A percentile compares a stretch with the other conserved stretches of the same genome.
Evolutionary conservation across 64 coral and sea anemone species (phyloP).

Genomic region (Stichodactyla helianthus): DNA sequence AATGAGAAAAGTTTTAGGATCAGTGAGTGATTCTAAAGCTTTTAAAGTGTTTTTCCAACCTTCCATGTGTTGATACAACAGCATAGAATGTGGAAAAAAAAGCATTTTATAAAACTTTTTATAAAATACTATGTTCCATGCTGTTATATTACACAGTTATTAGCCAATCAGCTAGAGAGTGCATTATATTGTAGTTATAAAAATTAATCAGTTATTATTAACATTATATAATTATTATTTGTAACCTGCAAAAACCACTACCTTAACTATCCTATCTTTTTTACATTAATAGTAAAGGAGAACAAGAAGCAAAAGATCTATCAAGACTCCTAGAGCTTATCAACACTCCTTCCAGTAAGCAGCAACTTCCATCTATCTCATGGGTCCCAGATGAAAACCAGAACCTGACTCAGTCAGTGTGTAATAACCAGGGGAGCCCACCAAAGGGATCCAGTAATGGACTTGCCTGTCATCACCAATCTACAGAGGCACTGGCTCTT

Average conservation of each 20-base stretch:
- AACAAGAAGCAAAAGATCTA: slow-evolving; percentile 77
- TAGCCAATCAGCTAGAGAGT: no score
- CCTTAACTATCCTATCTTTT: background rate
- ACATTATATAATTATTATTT: background rate
- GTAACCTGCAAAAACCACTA: background rate
- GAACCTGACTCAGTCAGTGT: slow-evolving; percentile 47
- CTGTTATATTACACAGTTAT: no score
- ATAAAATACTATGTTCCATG: no score
- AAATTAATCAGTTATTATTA: background rate
- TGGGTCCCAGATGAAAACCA: slow-evolving; percentile 82
- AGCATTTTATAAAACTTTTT: no score
- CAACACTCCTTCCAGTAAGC: slow-evolving; percentile 87
- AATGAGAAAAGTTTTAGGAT: no score
- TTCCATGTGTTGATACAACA: no score
- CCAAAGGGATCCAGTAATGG: background rate
- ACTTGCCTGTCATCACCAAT: slow-evolving; percentile 63
- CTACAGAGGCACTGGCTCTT: slow-evolving; percentile 76
- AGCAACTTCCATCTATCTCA: slow-evolving; percentile 85
- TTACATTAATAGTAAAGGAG: background rate
- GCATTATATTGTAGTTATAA: no score
- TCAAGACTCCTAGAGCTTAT: slow-evolving; percentile 72
- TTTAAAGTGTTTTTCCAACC: no score
- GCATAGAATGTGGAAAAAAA: no score
- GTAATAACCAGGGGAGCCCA: slow-evolving; percentile 28
- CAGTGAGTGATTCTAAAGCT: no score